phyloP scores from a whole-genome alignment of 2,797 vertebrate species.

The Anguilla megastoma region DNA sequence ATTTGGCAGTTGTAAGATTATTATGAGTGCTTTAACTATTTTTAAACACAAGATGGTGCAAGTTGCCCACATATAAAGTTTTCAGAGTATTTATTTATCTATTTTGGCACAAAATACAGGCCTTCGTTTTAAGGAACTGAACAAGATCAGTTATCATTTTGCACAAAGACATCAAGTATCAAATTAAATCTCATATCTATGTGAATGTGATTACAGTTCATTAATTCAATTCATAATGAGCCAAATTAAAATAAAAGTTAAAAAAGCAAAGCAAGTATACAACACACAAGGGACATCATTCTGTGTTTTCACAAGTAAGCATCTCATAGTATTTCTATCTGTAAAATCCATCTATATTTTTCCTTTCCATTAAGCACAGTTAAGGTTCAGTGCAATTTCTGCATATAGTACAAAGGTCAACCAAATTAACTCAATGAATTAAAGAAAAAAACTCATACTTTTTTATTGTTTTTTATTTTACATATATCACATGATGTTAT shows the following conservation, averaged over 20 bases:
- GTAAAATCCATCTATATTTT: background rate
- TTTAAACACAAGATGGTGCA: constrained; percentile 12
- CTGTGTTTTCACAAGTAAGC: background rate
- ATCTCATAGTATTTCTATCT: background rate
- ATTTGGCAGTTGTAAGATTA: background rate
- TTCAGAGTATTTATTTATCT: background rate
- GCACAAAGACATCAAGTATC: background rate
- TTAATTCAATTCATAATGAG: background rate
- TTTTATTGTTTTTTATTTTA: background rate
- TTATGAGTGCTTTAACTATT: background rate
- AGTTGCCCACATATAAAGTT: background rate
- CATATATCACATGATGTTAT: background rate
- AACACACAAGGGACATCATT: background rate
- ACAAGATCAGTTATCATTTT: too few relatives aligned
- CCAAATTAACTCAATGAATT: background rate
- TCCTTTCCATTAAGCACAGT: background rate
- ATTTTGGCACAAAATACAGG: background rate
- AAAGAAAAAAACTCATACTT: background rate
- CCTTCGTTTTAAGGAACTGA: background rate
- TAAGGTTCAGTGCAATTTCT: background rate
- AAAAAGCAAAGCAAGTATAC: background rate
- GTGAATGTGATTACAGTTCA: background rate
- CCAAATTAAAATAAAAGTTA: background rate
- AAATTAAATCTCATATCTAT: background rate
- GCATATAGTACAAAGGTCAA: background rate